Evolutionary conservation across 1,140 invertebrate species (phyloP).

Genomic region (Drosophila ohnishii): DNA sequence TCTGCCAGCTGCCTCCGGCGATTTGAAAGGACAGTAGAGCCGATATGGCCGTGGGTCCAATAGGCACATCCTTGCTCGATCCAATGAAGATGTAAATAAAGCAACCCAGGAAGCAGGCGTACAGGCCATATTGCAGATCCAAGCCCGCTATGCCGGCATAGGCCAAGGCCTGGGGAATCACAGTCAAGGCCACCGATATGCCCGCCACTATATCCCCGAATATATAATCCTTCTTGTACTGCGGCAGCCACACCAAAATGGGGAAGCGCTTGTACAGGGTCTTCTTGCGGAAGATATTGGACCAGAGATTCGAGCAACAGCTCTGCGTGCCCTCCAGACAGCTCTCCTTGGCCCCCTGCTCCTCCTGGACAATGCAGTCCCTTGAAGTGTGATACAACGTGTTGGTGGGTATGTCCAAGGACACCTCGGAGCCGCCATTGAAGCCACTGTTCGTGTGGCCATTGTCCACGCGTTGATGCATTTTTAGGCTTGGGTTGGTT

Average conservation of each 20-base stretch:
- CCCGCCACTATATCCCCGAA: constrained; percentile 92
- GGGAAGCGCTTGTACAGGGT: constrained; percentile 89
- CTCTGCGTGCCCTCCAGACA: constrained; percentile 49
- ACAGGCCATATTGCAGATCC: constrained; percentile 92
- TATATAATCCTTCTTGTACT: constrained; percentile 87
- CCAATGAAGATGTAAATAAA: constrained; percentile 96
- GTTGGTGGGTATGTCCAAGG: constrained; percentile 76
- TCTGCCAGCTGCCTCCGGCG: constrained; percentile 87
- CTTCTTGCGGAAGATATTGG: constrained; percentile 84
- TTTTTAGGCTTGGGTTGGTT: constrained; percentile 5
- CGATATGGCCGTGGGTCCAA: constrained; percentile 94
- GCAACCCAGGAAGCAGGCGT: constrained; percentile 95
- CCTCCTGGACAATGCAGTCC: constrained; percentile 76
- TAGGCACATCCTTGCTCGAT: constrained; percentile 94
- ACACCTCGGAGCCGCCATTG: constrained; percentile 66
- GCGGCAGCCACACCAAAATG: constrained; percentile 89
- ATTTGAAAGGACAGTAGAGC: constrained; percentile 92
- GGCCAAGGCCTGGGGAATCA: constrained; percentile 92
- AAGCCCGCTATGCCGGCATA: constrained; percentile 93
- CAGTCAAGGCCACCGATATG: constrained; percentile 93
- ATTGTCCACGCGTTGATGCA: constrained; percentile 48
- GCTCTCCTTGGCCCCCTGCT: constrained; percentile 20
- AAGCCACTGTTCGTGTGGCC: constrained; percentile 67
- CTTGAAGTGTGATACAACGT: constrained; percentile 71
- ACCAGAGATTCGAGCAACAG: constrained; percentile 66